These are phyloP conservation scores for Etheostoma perlongum DNA, from an alignment of 2,797 vertebrate genomes.

Conservation along the genomic window DNA sequence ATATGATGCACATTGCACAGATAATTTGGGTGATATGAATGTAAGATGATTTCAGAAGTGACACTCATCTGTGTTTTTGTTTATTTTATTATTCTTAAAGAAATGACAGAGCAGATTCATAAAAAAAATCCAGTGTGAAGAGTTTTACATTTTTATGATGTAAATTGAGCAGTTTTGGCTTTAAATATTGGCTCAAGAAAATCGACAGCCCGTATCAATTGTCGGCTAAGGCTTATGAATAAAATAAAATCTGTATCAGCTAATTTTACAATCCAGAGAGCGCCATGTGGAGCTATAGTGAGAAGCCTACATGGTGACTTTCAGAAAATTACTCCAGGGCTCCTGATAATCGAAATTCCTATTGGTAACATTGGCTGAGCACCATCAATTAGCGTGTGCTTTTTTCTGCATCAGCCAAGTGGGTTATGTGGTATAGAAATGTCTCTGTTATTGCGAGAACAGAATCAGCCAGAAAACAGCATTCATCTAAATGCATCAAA, in stretches of 20 bases:
- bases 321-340: constrained; percentile 17
- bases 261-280: constrained; percentile 12
- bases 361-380: constrained; percentile 14
- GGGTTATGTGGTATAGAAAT: not conserved
- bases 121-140: too few species aligned
- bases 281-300: constrained; percentile 14
- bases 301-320: constrained; percentile 1
- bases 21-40: too few species aligned
- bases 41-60: too few species aligned
- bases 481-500: not conserved
- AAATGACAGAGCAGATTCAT: too few species aligned
- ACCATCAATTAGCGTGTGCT: not conserved
- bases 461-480: constrained; percentile 2
- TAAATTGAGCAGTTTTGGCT: too few species aligned
- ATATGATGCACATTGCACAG: too few species aligned
- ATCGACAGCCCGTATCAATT: too few species aligned
- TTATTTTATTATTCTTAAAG: too few species aligned
- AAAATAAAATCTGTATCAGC: not conserved
- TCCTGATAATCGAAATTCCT: constrained; percentile 26
- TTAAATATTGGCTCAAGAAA: too few species aligned
- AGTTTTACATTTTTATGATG: too few species aligned
- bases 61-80: too few species aligned
- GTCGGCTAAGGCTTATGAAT: too few species aligned
- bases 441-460: not conserved
- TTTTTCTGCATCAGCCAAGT: constrained; percentile 4